Percentiles rank a stretch among this genome's conserved stretches.
These are phyloP conservation scores for Aplysia californica DNA, from an alignment of 1,140 invertebrate species.

Conservation along the genomic window DNA sequence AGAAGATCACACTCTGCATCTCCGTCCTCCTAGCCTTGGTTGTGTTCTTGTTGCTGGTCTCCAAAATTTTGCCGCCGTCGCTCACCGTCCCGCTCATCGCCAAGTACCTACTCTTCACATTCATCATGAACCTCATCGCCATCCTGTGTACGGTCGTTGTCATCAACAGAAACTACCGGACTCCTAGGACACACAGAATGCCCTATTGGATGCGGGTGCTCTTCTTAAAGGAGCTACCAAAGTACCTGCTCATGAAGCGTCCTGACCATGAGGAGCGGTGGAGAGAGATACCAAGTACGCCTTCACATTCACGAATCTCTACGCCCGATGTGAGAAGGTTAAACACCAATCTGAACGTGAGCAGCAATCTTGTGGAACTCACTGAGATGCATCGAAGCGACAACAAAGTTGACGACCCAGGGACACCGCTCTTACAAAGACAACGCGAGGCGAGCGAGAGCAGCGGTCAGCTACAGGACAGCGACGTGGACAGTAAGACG, in stretches of 20 bases:
- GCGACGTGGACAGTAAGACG: too few species aligned
- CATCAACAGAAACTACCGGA: slow-evolving; percentile 99
- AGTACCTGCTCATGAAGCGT: slow-evolving; percentile 64
- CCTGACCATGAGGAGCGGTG: slow-evolving; percentile 65
- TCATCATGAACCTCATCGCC: slow-evolving; percentile 99
- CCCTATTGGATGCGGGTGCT: slow-evolving; percentile 64
- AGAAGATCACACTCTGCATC: slow-evolving; percentile 66
- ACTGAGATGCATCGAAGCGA: too few species aligned
- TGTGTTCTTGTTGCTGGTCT: slow-evolving; percentile 67
- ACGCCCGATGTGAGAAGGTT: background rate
- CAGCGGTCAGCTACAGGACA: too few species aligned
- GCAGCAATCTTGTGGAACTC: too few species aligned
- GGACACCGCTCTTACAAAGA: too few species aligned
- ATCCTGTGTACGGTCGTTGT: slow-evolving; percentile 99
- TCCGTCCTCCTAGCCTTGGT: slow-evolving; percentile 67
- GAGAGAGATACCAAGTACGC: slow-evolving; percentile 27
- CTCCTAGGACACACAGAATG: slow-evolving; percentile 80
- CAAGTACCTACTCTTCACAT: slow-evolving; percentile 93
- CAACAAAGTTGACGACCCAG: too few species aligned
- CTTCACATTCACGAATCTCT: background rate
- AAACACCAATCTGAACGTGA: too few species aligned
- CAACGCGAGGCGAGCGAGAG: too few species aligned
- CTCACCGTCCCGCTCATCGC: slow-evolving; percentile 79
- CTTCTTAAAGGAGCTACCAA: slow-evolving; percentile 65
- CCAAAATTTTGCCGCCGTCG: slow-evolving; percentile 67